Base-by-base conservation (phyloP, 2,888 invertebrate species). In the Pediacus dermestoides region DNA sequence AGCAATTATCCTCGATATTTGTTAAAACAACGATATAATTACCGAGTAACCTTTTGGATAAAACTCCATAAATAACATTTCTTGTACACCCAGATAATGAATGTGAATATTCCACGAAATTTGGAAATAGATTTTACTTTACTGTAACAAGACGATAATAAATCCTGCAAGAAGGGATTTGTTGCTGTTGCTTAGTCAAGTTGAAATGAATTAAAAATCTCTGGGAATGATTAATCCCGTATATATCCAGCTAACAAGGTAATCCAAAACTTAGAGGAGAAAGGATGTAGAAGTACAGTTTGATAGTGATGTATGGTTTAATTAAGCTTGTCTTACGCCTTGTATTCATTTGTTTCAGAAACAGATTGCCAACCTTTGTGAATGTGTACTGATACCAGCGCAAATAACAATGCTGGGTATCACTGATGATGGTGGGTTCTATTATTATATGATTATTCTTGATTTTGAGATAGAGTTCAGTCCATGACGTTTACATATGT, bases 321-420 rank as follows among this genome's bases (percentile, higher is more conserved):
- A 68, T 68, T 68, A 66, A 68, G 60, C 64, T 66, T 66, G 68
- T 68, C 67, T 66, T 66, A 64, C 62, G 63, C 64, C 58, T 61
- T 68, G 68, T 68, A 66, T 67, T 67, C 67, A 68, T 68, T 68
- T 68, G 67, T 68, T 68, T 64, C 59, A 61, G 60, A 65, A 66
- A 66, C 63, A 61, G 65, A 67, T 64, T 66, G 62, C 61, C 60
- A 60, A 59, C 60, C 61, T 31, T 61, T 61, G 59, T 59, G 48
- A 48, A 46, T 42, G 46, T 33, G 36, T 36, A 32, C 48, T 49
- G 53, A 50, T 60, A 55, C 55, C 53, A 51, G 44, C 53, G 52
- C 51, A 55, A 57, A 61, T 59, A 61, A 62, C 61, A 28, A 38
- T 39, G 44, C 30, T 36, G 34, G n/a, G n/a, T 54, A 60, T 58